These are phyloP conservation scores for Dallia pectoralis DNA, from an alignment of 2,797 vertebrate species.

Conservation along the genomic window DNA sequence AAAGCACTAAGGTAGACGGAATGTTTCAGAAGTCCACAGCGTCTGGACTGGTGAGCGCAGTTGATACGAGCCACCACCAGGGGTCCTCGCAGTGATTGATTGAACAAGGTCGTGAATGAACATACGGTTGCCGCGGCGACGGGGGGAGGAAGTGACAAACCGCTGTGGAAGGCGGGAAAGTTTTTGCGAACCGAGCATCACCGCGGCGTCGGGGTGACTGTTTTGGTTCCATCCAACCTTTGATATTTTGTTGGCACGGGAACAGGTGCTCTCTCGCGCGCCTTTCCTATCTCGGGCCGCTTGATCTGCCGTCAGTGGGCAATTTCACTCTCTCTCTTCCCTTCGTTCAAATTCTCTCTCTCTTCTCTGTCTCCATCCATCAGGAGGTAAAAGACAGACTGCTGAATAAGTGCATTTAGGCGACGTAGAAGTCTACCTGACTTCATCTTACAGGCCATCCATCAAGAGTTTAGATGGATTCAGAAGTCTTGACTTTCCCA, in stretches of 20 bases:
- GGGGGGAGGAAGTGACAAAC: not conserved
- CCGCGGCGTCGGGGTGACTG: constrained; percentile 41
- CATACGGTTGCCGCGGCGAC: constrained; percentile 52
- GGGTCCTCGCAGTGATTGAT: constrained; percentile 61
- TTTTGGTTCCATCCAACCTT: constrained; percentile 1
- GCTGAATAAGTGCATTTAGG: not conserved
- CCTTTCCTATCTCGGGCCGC: not conserved
- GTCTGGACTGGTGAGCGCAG: constrained; percentile 12
- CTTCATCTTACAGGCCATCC: not conserved
- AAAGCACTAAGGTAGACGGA: not conserved
- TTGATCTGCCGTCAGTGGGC: constrained; percentile 8
- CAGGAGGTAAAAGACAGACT: not conserved
- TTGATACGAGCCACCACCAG: constrained; percentile 6
- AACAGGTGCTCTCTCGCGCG: constrained; percentile 29
- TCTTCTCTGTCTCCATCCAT: not conserved
- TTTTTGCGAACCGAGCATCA: constrained; percentile 48
- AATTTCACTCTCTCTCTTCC: constrained; percentile 7
- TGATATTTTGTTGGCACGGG: constrained; percentile 49
- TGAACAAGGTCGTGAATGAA: constrained; percentile 77
- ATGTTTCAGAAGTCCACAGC: constrained; percentile 6
- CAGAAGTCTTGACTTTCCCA: not conserved
- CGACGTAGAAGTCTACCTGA: not conserved
- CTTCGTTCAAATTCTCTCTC: not conserved
- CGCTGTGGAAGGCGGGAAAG: constrained; percentile 27
- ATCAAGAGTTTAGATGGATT: not conserved